Conservation (phyloP, 92 coral and sea anemone species). For the Chrysogorgia sp. region DNA sequence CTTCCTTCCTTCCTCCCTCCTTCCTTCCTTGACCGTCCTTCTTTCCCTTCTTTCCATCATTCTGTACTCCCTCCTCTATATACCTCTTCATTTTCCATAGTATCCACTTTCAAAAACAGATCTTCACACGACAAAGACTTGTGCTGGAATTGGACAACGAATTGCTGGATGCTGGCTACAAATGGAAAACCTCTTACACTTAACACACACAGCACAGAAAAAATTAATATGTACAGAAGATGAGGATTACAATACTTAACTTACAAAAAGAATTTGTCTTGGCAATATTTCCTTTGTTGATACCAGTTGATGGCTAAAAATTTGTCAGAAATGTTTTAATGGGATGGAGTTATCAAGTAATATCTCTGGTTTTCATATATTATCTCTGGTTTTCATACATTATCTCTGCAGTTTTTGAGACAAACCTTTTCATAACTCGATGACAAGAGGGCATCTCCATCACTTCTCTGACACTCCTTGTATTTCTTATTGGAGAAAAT, state of each 20-base stretch:
- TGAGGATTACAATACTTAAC: not conserved
- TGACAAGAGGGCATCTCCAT: slow-evolving; percentile 9
- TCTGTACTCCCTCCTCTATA: not conserved
- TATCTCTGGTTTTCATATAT: too few species aligned
- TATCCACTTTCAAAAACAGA: not conserved
- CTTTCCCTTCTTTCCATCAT: too few species aligned
- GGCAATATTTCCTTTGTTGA: too few species aligned
- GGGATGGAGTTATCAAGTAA: too few species aligned
- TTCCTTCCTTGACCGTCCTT: too few species aligned
- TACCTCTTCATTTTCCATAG: not conserved
- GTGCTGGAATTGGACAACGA: not conserved
- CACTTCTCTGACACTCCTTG: not conserved
- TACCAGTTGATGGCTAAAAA: too few species aligned
- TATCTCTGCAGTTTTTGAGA: not conserved
- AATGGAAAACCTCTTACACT: not conserved
- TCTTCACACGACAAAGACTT: slow-evolving; percentile 29
- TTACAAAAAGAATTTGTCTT: too few species aligned
- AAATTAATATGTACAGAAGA: not conserved
- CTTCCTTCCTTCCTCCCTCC: too few species aligned
- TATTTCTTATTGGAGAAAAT: not conserved
- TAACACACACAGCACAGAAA: not conserved
- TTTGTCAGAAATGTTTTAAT: too few species aligned
- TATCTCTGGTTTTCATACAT: too few species aligned
- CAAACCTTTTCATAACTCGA: slow-evolving; percentile 17
- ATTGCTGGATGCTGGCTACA: slow-evolving; percentile 1